Base-by-base conservation (phyloP, 2,797 vertebrate species). In the Ctenopoma kingsleyae region DNA sequence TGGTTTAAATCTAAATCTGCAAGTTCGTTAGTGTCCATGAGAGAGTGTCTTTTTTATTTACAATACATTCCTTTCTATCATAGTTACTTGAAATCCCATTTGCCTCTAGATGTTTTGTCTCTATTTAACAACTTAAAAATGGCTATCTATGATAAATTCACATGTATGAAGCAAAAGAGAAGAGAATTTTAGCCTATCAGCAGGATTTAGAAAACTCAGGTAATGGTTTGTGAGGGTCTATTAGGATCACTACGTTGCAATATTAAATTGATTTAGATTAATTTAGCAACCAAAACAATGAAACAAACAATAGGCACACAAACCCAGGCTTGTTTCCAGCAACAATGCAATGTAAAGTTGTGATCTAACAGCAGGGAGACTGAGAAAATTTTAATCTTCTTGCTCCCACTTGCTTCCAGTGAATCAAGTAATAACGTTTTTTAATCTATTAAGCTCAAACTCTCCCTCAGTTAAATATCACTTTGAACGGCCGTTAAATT, bases 11-110 rank as follows among this genome's bases (percentile, higher is more conserved):
- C 9, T 2, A 43, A 20, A 12, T 1, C 0, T 51, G 78, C n/a
- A 78, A 25, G 78, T 75, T 7, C 0, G 13, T n/a, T n/a, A 1
- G 20, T 20, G 1, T 55, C 85, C 86, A 85, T 65, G 50, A 49
- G 86, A 30, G 53, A 25, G 25, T 40, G 49, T 15, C 23, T 23
- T 23, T 23, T 23, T 23, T 23, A 23, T 23, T 23, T 23, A 23
- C 23, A 23, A 23, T 23, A 23, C 23, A 4, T 23, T 23, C 4
- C 23, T 23, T 23, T 23, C 23, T 23, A 23, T 23, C 23, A 23
- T 23, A 23, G 23, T 23, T 23, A 23, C 23, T 23, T 30, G 27
- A 53, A 30, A 46, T 13, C 2, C 6, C 8, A 2, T 41, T 43
- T 10, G 11, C 43, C 19, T 23, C 5, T 11, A 13, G 11, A 5